Conservation (phyloP, 2,113 vertebrate genomes). For the Thermophis baileyi region DNA sequence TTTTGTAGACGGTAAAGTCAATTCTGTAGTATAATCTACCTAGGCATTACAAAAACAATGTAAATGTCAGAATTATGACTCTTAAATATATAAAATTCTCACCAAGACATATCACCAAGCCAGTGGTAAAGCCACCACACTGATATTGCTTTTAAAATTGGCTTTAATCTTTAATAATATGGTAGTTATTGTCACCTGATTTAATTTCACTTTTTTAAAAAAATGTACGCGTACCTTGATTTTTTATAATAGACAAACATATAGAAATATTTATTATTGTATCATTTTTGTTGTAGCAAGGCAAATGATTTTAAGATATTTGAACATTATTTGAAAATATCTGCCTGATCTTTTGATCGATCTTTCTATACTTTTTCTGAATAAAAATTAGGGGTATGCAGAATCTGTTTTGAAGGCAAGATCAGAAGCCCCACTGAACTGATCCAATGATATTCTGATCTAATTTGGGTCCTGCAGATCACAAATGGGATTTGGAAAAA, state of each 20-base stretch:
- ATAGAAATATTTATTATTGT: not conserved
- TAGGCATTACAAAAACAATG: constrained; percentile 68
- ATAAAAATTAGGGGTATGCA: not conserved
- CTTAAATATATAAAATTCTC: not conserved
- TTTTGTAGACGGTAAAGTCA: constrained; percentile 70
- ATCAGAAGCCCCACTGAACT: not conserved
- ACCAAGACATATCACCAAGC: not conserved
- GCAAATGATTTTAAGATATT: not conserved
- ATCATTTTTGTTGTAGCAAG: not conserved
- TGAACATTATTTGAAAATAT: not conserved
- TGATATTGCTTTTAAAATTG: not conserved
- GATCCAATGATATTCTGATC: not conserved
- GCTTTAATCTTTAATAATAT: not conserved
- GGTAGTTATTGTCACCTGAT: not conserved
- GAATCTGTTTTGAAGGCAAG: not conserved
- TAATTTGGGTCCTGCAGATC: too few species aligned
- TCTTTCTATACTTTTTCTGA: not conserved
- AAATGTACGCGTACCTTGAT: not conserved
- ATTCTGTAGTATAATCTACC: constrained; percentile 83
- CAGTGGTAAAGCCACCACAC: not conserved
- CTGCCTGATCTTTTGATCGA: not conserved
- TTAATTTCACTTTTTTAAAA: not conserved
- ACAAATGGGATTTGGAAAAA: too few species aligned
- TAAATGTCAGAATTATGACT: constrained; percentile 33
- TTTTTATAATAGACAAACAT: not conserved